A percentile compares a stretch with the other conserved stretches of the same genome.
Evolutionary conservation across 2,888 invertebrate genomes (phyloP).

Genomic region (Linnaemya tessellans): DNA sequence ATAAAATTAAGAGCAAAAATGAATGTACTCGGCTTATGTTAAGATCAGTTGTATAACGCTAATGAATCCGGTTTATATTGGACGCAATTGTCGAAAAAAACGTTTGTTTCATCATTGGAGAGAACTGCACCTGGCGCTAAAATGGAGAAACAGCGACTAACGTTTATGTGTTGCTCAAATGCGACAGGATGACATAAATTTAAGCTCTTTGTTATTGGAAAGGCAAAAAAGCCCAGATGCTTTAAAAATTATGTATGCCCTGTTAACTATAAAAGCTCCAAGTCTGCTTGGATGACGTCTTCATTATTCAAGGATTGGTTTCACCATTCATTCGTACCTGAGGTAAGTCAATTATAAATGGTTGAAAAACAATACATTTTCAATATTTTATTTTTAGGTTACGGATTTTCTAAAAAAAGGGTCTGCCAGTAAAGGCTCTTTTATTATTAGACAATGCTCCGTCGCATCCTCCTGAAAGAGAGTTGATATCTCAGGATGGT

Average conservation of each 20-base stretch:
- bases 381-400: not conserved
- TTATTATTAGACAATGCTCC: slow-evolving; percentile 20
- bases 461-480: slow-evolving; percentile 15
- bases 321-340: slow-evolving; percentile 6
- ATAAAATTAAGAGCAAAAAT: not conserved
- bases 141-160: slow-evolving; percentile 6
- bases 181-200: slow-evolving; percentile 13
- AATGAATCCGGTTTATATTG: not conserved
- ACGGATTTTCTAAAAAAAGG: slow-evolving; percentile 4
- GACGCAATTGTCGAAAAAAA: not conserved
- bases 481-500: slow-evolving; percentile 20
- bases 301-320: slow-evolving; percentile 7
- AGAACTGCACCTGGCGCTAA: not conserved
- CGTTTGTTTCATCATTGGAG: slow-evolving; percentile 15
- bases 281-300: slow-evolving; percentile 9
- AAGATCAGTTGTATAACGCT: slow-evolving; percentile 4
- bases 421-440: slow-evolving; percentile 5
- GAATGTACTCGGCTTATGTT: not conserved
- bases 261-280: slow-evolving; percentile 16
- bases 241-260: slow-evolving; percentile 14
- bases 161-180: slow-evolving; percentile 18
- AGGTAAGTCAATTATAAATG: not conserved
- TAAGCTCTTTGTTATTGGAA: slow-evolving; percentile 18
- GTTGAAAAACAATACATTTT: not conserved
- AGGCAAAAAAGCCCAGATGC: slow-evolving; percentile 1